Conservation (phyloP, 2,113 vertebrate species). For the Gila orcuttii region DNA sequence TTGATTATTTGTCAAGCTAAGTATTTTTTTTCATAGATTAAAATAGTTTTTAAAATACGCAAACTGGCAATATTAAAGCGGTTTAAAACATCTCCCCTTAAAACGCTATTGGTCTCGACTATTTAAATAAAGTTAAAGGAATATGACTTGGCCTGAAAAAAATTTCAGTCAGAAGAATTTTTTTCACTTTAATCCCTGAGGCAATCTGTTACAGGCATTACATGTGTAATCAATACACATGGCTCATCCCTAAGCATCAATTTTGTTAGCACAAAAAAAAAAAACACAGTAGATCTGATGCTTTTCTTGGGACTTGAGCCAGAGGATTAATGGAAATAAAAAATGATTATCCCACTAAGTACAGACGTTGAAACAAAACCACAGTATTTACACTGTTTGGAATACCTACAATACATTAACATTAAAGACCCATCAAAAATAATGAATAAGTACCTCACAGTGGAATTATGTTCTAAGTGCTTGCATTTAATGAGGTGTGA, state of each 20-base stretch:
- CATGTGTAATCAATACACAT: not conserved
- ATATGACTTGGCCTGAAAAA: too few species aligned
- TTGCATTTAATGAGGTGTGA: slow-evolving; percentile 1
- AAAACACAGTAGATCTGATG: not conserved
- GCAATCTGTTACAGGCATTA: not conserved
- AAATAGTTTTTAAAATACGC: too few species aligned
- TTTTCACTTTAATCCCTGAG: too few species aligned
- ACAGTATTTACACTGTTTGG: not conserved
- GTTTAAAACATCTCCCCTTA: too few species aligned
- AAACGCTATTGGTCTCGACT: too few species aligned
- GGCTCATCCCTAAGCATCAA: not conserved
- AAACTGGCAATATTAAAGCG: too few species aligned
- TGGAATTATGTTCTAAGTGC: not conserved
- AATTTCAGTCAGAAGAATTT: too few species aligned
- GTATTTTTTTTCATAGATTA: too few species aligned
- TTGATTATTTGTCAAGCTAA: too few species aligned
- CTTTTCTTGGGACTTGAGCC: not conserved
- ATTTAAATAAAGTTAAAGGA: too few species aligned
- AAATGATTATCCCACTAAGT: not conserved
- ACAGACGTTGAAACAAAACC: not conserved
- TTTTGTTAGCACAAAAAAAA: not conserved
- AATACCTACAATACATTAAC: not conserved
- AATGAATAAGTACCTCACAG: not conserved
- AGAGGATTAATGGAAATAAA: not conserved
- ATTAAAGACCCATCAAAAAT: not conserved